Base-by-base conservation (phyloP, 2,113 vertebrate genomes). In the Menura novaehollandiae region DNA sequence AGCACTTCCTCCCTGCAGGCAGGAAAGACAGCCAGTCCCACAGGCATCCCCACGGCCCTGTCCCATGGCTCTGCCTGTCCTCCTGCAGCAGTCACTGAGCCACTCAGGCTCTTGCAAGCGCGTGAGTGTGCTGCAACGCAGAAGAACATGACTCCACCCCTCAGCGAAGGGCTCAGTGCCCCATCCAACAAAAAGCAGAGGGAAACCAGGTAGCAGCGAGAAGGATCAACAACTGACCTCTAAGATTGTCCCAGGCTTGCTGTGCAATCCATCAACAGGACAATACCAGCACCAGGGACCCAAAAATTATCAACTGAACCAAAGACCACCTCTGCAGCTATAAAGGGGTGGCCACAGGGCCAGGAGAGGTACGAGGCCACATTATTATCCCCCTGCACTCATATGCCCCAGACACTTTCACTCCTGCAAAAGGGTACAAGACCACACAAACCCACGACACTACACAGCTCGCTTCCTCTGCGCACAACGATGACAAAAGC, bases 61-160 rank as follows among this genome's bases (percentile, higher is more conserved):
- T 13, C 53, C n/a, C 15, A 26, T 3, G 2, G 66, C 56, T 13
- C 41, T 64, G 49, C 76, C 46, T 43, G 11, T 17, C 21, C 33
- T 47, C 63, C 44, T 41, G 43, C 55, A 63, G 62, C 3, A 78
- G 32, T 55, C 66, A 13, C 9, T 4, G n/a, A 71, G 71, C 43
- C 28, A 26, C 51, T 13, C 1, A 0, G 23, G 11, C 0, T 39
- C 58, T 3, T 24, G 43, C 43, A 32, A 18, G 51, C 4, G 3
- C 3, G 55, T 15, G 15, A 47, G 60, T 7, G 0, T 9, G n/a
- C 46, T 44, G 47, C 7, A 5, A 6, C 75, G 71, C 83, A 56
- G 8, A 53, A 35, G 35, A 10, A 6, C 3, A 1, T 1, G 5
- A 21, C 19, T 27, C 32, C 8, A 3, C 35, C 63, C 24, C 32